These are phyloP conservation scores for Coracias cyanogaster DNA, from an alignment of 2,797 vertebrate species.

Conservation along the genomic window DNA sequence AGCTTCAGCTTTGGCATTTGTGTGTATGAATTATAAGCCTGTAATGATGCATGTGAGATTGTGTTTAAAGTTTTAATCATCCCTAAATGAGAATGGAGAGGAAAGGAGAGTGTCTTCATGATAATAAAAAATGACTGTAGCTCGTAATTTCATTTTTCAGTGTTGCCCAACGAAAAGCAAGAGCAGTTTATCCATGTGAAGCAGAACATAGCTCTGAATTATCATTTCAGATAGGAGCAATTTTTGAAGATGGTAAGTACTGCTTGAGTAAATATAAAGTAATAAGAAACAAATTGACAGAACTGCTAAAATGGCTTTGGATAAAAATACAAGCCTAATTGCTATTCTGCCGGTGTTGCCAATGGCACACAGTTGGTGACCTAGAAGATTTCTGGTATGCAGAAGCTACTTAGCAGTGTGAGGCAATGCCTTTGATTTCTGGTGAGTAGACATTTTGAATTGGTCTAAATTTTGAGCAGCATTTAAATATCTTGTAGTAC, in stretches of 20 bases:
- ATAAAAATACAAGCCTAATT: conserved; percentile 20
- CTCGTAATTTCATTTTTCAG: conserved; percentile 83
- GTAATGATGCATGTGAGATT: conserved; percentile 2
- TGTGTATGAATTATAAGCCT: neutral
- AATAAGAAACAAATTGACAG: conserved; percentile 30
- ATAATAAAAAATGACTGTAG: neutral
- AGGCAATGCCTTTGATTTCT: neutral
- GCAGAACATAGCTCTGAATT: conserved; percentile 97
- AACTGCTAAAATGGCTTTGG: conserved; percentile 28
- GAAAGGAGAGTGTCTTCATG: neutral
- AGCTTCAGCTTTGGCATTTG: neutral
- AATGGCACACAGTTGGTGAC: neutral
- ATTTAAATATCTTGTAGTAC: neutral
- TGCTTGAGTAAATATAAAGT: conserved; percentile 52
- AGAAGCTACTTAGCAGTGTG: neutral
- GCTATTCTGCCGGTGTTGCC: neutral
- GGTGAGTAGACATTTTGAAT: neutral
- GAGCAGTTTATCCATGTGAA: conserved; percentile 94
- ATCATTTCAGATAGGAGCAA: conserved; percentile 95
- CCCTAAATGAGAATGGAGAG: neutral
- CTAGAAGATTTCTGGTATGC: neutral
- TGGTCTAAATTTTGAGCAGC: neutral
- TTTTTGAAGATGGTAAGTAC: conserved; percentile 97
- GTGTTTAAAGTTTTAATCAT: conserved; percentile 8
- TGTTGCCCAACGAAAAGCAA: conserved; percentile 88